Conservation (phyloP, 2,888 invertebrate genomes). For the Spodoptera littoralis region DNA sequence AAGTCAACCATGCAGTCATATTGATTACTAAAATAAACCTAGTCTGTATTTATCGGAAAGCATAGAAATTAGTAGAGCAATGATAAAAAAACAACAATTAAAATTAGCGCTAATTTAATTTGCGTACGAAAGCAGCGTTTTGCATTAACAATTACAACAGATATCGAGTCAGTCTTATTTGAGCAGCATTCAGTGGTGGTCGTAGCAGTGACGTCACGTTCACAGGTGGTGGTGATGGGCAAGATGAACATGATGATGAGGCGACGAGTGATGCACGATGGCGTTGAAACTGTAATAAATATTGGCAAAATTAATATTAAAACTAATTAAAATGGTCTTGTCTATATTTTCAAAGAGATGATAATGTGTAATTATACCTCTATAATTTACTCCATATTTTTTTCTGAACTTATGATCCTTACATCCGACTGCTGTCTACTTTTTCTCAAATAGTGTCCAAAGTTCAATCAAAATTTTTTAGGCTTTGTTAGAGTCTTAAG, state of each 20-base stretch:
- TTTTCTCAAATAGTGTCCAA: too few relatives aligned
- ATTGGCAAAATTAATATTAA: background rate
- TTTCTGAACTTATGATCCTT: too few relatives aligned
- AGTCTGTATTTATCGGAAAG: too few relatives aligned
- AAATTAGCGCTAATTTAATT: conserved; percentile 52
- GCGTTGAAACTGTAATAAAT: conserved; percentile 89
- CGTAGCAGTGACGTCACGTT: conserved; percentile 27
- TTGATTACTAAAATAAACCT: too few relatives aligned
- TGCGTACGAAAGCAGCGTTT: conserved; percentile 31
- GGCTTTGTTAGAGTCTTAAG: background rate
- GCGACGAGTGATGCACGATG: conserved; percentile 87
- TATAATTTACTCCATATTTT: too few relatives aligned
- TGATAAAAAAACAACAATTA: conserved; percentile 1
- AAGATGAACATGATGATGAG: conserved; percentile 86
- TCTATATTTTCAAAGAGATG: too few relatives aligned
- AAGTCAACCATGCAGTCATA: too few relatives aligned
- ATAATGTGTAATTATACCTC: too few relatives aligned
- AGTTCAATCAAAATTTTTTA: too few relatives aligned
- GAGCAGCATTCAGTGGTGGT: conserved; percentile 22
- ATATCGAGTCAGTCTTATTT: conserved; percentile 38
- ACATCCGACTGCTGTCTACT: too few relatives aligned
- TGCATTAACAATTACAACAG: conserved; percentile 32
- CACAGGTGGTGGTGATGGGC: conserved; percentile 79
- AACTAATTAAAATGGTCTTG: too few relatives aligned
- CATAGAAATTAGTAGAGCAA: too few relatives aligned